Percentiles rank a stretch among this genome's conserved stretches.
These are phyloP conservation scores for Danio choprae DNA, from an alignment of 2,797 vertebrate genomes.

Conservation along the genomic window DNA sequence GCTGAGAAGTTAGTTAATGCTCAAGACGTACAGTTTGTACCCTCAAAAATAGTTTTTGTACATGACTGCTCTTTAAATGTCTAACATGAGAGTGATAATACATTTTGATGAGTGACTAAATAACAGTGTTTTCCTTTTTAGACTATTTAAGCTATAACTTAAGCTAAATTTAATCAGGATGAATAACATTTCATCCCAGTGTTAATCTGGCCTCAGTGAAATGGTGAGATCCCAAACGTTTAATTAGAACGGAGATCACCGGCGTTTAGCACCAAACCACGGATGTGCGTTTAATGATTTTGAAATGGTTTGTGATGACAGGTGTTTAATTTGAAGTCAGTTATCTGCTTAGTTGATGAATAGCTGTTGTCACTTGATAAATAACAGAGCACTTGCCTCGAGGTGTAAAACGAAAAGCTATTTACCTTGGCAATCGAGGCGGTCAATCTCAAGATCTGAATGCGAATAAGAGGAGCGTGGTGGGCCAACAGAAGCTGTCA, in stretches of 20 bases:
- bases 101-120: no score
- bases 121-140: no score
- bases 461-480: background rate
- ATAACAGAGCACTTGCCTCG: background rate
- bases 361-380: background rate
- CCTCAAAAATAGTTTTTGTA: no score
- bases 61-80: no score
- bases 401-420: constrained; percentile 3
- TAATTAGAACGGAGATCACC: background rate
- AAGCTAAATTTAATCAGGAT: background rate
- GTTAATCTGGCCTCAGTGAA: background rate
- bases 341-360: constrained; percentile 6
- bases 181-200: background rate
- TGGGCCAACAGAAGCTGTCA: constrained; percentile 20
- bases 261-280: background rate
- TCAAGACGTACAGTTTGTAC: no score
- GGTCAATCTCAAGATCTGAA: constrained; percentile 1
- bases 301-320: constrained; percentile 4
- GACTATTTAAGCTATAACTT: no score
- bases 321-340: background rate
- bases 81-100: no score
- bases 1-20: no score
- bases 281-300: background rate
- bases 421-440: background rate
- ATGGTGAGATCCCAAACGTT: background rate